phyloP scores from a whole-genome alignment of 1,140 invertebrate species.

The Drosophila sproati region DNA sequence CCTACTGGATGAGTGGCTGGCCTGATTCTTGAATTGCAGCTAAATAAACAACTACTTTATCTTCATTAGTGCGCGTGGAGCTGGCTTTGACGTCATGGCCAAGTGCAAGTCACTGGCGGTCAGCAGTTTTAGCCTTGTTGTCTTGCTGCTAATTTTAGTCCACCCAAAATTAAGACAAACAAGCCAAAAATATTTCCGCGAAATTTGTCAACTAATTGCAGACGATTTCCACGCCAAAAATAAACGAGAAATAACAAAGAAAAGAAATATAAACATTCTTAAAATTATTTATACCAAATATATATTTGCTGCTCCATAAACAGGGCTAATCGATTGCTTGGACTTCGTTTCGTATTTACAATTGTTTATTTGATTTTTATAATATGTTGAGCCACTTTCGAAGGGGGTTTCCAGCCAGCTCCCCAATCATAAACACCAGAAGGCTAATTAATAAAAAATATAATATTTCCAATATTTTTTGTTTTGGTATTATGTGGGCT shows the following conservation, averaged over 20 bases:
- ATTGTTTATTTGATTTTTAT: slow-evolving; percentile 8
- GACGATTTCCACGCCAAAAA: slow-evolving; percentile 52
- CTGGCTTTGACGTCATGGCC: slow-evolving; percentile 63
- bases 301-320: slow-evolving; percentile 9
- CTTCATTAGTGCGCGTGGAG: slow-evolving; percentile 58
- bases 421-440: slow-evolving; percentile 27
- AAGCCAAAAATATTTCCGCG: slow-evolving; percentile 39
- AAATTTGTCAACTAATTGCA: slow-evolving; percentile 35
- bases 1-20: not conserved
- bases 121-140: not conserved
- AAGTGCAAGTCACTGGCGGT: slow-evolving; percentile 47
- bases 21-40: slow-evolving; percentile 7
- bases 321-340: slow-evolving; percentile 6
- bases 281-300: not conserved
- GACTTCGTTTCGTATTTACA: slow-evolving; percentile 3
- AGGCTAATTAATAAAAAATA: slow-evolving; percentile 45
- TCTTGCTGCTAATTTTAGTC: slow-evolving; percentile 31
- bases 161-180: slow-evolving; percentile 8
- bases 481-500: slow-evolving; percentile 14
- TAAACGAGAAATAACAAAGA: slow-evolving; percentile 17
- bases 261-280: not conserved
- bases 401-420: slow-evolving; percentile 22
- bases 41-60: slow-evolving; percentile 57
- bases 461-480: not conserved
- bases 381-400: not conserved